A percentile compares a stretch with the other conserved stretches of the same genome.
Evolutionary conservation across 2,888 invertebrate species (phyloP).

Genomic region (Folsomia candida): DNA sequence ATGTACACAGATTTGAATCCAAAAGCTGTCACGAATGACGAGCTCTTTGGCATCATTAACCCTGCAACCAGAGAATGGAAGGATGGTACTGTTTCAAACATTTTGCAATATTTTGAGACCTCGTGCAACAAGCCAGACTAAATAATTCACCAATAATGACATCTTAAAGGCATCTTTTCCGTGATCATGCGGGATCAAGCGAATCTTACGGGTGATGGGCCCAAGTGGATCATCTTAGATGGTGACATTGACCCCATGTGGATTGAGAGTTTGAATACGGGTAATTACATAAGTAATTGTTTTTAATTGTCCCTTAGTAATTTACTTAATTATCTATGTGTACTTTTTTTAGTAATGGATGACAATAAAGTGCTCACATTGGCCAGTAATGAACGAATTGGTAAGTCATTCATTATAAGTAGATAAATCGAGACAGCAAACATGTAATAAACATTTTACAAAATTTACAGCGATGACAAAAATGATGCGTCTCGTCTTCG

Average conservation of each 20-base stretch:
- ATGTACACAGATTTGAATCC: slow-evolving; percentile 90
- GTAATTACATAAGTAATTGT: too few relatives aligned
- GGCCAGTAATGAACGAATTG: slow-evolving; percentile 91
- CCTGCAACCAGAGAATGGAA: slow-evolving; percentile 97
- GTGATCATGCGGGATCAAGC: slow-evolving; percentile 95
- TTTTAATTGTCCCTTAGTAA: too few relatives aligned
- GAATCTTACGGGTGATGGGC: slow-evolving; percentile 80
- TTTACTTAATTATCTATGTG: too few relatives aligned
- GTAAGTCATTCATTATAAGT: not conserved
- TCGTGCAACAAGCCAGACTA: too few relatives aligned
- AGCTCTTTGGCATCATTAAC: slow-evolving; percentile 94
- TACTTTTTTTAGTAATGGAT: too few relatives aligned
- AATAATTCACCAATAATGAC: too few relatives aligned
- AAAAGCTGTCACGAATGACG: slow-evolving; percentile 96
- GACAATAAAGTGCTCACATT: slow-evolving; percentile 94
- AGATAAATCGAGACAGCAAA: too few relatives aligned
- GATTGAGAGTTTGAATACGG: slow-evolving; percentile 96
- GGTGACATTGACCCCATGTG: slow-evolving; percentile 99
- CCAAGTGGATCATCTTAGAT: slow-evolving; percentile 94
- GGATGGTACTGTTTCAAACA: too few relatives aligned
- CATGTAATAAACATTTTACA: too few relatives aligned
- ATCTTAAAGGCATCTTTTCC: too few relatives aligned
- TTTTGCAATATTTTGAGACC: too few relatives aligned
- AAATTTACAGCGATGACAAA: slow-evolving; percentile 83
- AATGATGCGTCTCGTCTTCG: slow-evolving; percentile 89